Evolutionary conservation across 2,797 vertebrate genomes (phyloP), one percentile per base, ranked within the genome.

Genomic region (Lagorchestes hirsutus): DNA sequence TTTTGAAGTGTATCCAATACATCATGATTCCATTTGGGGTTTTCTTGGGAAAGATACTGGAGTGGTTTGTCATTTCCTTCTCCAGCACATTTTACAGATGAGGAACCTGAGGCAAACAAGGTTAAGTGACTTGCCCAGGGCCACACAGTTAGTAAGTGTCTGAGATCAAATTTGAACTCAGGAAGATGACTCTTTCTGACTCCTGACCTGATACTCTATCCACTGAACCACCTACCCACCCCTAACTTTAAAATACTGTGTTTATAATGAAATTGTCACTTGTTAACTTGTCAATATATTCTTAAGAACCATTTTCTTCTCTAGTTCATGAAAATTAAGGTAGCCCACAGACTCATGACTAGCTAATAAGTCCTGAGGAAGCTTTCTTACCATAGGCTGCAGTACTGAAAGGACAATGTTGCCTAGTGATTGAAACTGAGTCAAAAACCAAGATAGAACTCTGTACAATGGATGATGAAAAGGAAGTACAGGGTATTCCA

Each of bases 61-160:
- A 82, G 2, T 82, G 8, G n/a, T 82, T 46, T 46, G 13, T 14
- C 27, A 67, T 67, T 67, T 34, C 59, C 1, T 67, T 67, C 13
- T 34, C 13, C 59, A 67, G 59, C 59, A 31, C 11, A n/a, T 91
- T 93, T 93, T 94, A 52, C 0, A 10, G 46, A 12, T 46, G 94
- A 55, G 52, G 40, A 82, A 40, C 46, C 40, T 24, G 74, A 82
- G 40, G 74, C 22, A 82, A 9, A 82, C 8, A 93, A 62, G 90
- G 31, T 93, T 94, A 82, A 93, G 90, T 54, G 57, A 87, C 4
- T 29, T 93, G 54, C 58, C 28, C 62, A 56, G 87, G 54, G 57
- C 90, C 50, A 52, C 90, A 90, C 5, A 92, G 62, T n/a, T 57
- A 94, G 94, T 82, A 90, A 90, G 27, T 24, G 16, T 46, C 22